These are phyloP conservation scores for Ophiodon elongatus DNA, from an alignment of 2,113 vertebrate genomes.

Conservation along the genomic window DNA sequence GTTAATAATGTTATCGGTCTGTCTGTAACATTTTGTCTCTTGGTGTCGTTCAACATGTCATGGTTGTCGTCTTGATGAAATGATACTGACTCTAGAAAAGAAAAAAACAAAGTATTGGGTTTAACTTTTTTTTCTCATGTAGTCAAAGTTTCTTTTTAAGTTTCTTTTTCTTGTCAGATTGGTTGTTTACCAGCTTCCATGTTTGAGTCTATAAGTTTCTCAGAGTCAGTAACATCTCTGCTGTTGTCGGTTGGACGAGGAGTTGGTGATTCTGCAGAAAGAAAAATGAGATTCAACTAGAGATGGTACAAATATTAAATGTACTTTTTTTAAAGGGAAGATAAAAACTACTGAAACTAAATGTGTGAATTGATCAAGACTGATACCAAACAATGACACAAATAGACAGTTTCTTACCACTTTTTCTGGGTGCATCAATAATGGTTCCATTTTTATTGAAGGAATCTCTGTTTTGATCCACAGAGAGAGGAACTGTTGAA, in stretches of 20 bases:
- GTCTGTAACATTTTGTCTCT: constrained; percentile 13
- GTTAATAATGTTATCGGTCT: background rate
- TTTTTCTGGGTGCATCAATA: background rate
- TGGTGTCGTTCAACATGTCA: background rate
- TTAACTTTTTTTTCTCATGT: background rate
- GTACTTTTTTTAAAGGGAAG: background rate
- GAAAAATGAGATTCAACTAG: background rate
- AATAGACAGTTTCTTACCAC: constrained; percentile 3
- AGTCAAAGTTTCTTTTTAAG: background rate
- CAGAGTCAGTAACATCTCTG: background rate
- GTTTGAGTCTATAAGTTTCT: background rate
- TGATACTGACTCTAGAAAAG: constrained; percentile 6
- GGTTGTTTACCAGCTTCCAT: background rate
- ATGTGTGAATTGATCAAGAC: background rate
- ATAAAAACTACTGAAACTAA: background rate
- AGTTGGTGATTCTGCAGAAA: background rate
- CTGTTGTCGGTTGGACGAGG: background rate
- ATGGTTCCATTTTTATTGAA: background rate
- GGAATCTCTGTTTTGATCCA: background rate
- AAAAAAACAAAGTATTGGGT: background rate
- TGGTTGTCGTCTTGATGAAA: background rate
- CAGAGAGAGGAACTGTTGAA: background rate
- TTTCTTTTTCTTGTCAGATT: background rate
- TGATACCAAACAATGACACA: background rate
- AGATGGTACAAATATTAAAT: background rate